Evolutionary conservation across 1,140 invertebrate genomes (phyloP).

Genomic region (Hirudo medicinalis): DNA sequence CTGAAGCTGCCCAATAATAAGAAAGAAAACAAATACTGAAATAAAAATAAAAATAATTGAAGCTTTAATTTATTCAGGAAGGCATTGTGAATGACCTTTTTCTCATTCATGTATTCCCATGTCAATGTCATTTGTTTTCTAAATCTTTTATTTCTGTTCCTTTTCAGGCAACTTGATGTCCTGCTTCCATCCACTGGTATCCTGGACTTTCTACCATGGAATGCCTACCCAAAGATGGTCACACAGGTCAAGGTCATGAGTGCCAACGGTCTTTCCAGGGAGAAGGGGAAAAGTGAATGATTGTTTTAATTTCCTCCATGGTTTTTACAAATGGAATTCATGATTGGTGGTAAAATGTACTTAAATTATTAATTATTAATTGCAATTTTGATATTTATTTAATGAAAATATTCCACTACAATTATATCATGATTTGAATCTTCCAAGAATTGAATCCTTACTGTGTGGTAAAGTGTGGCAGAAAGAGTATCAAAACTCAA

Average conservation of each 20-base stretch:
- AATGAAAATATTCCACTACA: not conserved
- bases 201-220: not conserved
- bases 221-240: conserved; percentile 2
- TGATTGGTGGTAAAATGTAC: not conserved
- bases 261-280: conserved; percentile 4
- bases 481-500: not conserved
- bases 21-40: too few relatives aligned
- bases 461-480: not conserved
- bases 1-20: too few relatives aligned
- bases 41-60: too few relatives aligned
- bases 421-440: not conserved
- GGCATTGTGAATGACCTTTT: too few relatives aligned
- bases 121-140: too few relatives aligned
- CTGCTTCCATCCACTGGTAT: not conserved
- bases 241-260: conserved; percentile 17
- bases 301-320: not conserved
- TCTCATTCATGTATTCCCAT: too few relatives aligned
- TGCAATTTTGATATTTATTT: not conserved
- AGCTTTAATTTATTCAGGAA: too few relatives aligned
- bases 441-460: not conserved
- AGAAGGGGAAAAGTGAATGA: conserved; percentile 9
- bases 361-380: too few relatives aligned
- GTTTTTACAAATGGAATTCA: not conserved
- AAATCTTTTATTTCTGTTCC: too few relatives aligned
- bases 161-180: too few relatives aligned